A percentile compares a stretch with the other conserved stretches of the same genome.
phyloP scores from a whole-genome alignment of 2,888 invertebrate species.

The Pheosia tremula region DNA sequence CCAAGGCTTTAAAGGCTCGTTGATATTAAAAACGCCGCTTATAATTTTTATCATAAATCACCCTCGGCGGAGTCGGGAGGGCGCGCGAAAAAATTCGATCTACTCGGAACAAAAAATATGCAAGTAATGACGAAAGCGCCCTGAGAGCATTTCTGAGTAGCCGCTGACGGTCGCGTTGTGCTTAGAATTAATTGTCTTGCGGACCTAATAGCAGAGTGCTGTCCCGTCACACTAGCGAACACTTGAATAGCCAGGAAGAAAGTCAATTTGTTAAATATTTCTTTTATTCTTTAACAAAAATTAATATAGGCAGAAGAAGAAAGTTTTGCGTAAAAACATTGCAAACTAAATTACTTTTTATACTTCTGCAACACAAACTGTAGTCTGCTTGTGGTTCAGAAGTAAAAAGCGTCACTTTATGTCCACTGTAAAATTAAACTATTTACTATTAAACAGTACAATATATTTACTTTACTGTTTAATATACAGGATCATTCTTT shows the following conservation, averaged over 20 bases:
- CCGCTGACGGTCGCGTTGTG: slow-evolving; percentile 52
- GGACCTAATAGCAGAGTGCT: slow-evolving; percentile 3
- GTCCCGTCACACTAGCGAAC: slow-evolving; percentile 4
- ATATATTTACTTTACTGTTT: too few relatives aligned
- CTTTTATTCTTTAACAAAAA: too few relatives aligned
- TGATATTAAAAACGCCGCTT: slow-evolving; percentile 81
- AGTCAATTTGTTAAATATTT: neutral
- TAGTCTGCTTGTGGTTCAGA: too few relatives aligned
- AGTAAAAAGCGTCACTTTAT: too few relatives aligned
- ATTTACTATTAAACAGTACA: too few relatives aligned
- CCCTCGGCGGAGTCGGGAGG: slow-evolving; percentile 72
- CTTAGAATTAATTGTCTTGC: slow-evolving; percentile 75
- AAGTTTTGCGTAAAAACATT: too few relatives aligned
- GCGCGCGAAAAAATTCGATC: slow-evolving; percentile 78
- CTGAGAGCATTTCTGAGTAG: slow-evolving; percentile 80
- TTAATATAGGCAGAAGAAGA: too few relatives aligned
- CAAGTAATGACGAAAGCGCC: slow-evolving; percentile 80
- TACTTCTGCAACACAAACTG: too few relatives aligned
- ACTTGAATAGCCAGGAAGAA: neutral
- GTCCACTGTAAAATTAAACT: too few relatives aligned
- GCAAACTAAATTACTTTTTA: too few relatives aligned
- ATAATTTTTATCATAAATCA: slow-evolving; percentile 82
- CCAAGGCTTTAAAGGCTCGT: slow-evolving; percentile 71
- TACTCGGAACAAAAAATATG: slow-evolving; percentile 78
- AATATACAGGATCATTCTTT: too few relatives aligned